Evolutionary conservation across 2,113 vertebrate genomes (phyloP).

Genomic region (Platysternon megacephalum): DNA sequence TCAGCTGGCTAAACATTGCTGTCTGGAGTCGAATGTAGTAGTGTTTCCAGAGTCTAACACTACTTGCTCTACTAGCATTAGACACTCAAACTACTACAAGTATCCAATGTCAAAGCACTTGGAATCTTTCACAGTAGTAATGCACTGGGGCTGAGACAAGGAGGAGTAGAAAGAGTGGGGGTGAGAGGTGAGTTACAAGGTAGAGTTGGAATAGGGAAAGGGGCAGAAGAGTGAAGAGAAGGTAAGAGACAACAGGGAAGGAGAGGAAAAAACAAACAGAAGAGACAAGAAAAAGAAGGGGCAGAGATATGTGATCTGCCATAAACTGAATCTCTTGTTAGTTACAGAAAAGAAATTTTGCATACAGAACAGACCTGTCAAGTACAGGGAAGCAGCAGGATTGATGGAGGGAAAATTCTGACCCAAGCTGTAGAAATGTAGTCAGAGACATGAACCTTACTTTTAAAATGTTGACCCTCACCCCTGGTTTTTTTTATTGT

Average conservation of each 20-base stretch:
- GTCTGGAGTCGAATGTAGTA: not conserved
- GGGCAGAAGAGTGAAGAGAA: not conserved
- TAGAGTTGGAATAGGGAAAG: not conserved
- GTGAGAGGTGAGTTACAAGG: not conserved
- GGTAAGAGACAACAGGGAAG: not conserved
- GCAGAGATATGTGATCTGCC: not conserved
- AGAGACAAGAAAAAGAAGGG: not conserved
- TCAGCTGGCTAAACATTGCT: not conserved
- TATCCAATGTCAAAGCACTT: not conserved
- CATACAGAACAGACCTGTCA: rapidly evolving
- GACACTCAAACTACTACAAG: not conserved
- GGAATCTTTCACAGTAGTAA: rapidly evolving
- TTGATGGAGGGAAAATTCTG: not conserved
- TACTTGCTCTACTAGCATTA: not conserved
- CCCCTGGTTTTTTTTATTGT: not conserved
- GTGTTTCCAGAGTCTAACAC: not conserved
- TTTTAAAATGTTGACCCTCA: not conserved
- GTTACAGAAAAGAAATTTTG: not conserved
- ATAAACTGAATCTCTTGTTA: rapidly evolving
- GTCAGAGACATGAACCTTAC: rapidly evolving
- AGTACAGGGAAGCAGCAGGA: not conserved
- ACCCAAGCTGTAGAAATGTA: not conserved
- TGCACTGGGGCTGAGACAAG: not conserved
- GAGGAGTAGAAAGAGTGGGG: not conserved
- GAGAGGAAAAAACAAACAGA: not conserved